These are phyloP conservation scores for Pampusana beccarii DNA, from an alignment of 2,113 vertebrate species.

Conservation along the genomic window DNA sequence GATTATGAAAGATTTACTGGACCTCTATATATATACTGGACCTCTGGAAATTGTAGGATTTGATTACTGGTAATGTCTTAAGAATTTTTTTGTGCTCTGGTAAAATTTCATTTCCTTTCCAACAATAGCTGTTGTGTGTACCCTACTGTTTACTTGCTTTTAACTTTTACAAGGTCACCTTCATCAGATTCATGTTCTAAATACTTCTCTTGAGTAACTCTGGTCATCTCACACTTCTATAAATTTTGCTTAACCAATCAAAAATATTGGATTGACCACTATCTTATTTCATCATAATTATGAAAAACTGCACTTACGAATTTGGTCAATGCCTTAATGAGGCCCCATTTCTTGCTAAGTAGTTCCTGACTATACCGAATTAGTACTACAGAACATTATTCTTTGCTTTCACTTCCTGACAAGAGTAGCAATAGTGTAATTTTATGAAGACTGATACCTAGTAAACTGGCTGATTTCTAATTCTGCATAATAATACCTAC, in stretches of 20 bases:
- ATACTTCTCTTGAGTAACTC: neutral
- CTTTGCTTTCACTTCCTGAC: neutral
- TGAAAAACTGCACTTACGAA: neutral
- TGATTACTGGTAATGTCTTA: neutral
- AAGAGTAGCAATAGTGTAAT: neutral
- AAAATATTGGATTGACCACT: neutral
- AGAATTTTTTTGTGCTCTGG: neutral
- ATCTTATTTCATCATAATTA: neutral
- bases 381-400: neutral
- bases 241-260: neutral
- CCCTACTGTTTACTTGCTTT: neutral
- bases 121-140: neutral
- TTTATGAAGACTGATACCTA: slow-evolving; percentile 7
- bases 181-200: neutral
- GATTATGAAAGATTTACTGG: neutral
- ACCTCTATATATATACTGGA: neutral
- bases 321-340: neutral
- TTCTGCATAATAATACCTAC: neutral
- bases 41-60: neutral
- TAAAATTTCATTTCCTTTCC: neutral
- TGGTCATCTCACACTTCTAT: neutral
- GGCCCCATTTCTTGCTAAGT: neutral
- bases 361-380: slow-evolving; percentile 11
- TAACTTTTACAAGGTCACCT: neutral
- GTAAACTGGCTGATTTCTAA: neutral